Evolutionary conservation across 2,113 vertebrate species (phyloP).

Genomic region (Oxyruncus cristatus): DNA sequence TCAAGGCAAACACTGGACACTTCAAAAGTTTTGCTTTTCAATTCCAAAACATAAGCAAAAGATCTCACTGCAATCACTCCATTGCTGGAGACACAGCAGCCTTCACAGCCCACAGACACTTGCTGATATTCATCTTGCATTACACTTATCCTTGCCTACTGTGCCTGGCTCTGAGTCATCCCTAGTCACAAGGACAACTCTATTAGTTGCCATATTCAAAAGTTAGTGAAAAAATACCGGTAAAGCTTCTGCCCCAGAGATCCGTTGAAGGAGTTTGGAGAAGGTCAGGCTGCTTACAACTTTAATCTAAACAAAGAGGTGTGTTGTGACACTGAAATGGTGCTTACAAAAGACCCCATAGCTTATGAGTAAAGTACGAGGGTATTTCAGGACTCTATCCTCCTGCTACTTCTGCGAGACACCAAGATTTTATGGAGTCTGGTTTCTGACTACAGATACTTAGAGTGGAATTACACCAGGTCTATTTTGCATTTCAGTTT

Average conservation of each 20-base stretch:
- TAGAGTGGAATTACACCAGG: not conserved
- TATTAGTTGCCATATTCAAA: not conserved
- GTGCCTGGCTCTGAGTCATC: not conserved
- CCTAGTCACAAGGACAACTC: not conserved
- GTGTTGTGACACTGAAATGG: not conserved
- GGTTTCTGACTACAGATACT: not conserved
- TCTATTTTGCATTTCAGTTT: not conserved
- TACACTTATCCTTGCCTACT: not conserved
- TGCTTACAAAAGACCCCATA: not conserved
- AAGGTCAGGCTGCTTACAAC: not conserved
- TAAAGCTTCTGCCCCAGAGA: not conserved
- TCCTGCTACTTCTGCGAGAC: not conserved
- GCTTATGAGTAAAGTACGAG: not conserved
- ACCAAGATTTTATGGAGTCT: not conserved
- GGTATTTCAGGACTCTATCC: not conserved
- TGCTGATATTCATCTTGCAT: not conserved
- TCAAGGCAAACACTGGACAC: not conserved
- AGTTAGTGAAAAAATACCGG: not conserved
- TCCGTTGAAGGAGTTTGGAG: not conserved
- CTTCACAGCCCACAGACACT: not conserved
- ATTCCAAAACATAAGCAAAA: not conserved
- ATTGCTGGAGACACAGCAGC: not conserved
- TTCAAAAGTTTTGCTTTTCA: constrained; percentile 29
- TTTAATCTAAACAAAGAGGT: not conserved
- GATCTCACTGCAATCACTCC: not conserved